Base-by-base conservation (phyloP, 2,888 invertebrate species). In the Tridacna crocea region DNA sequence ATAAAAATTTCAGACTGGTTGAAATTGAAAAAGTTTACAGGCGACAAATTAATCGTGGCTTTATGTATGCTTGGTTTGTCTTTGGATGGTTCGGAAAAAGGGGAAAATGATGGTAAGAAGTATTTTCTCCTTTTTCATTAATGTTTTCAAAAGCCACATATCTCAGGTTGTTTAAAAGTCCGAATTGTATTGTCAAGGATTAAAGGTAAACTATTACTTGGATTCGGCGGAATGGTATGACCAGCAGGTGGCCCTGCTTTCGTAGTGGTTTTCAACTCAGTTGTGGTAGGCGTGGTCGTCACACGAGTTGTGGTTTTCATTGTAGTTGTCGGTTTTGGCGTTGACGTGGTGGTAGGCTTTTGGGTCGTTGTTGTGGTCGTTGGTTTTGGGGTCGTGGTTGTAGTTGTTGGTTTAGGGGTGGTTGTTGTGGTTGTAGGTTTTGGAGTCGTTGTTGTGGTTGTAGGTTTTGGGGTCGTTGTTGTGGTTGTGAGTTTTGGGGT, bases 171-270 rank as follows among this genome's bases (percentile, higher is more conserved):
- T n/a, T n/a, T n/a, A n/a, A n/a, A n/a, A n/a, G n/a, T n/a, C n/a
- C n/a, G n/a, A n/a, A n/a, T n/a, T n/a, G n/a, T n/a, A n/a, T n/a
- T n/a, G n/a, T n/a, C n/a, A n/a, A n/a, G n/a, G n/a, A n/a, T n/a
- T 36, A 36, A 36, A 36, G 36, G 36, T 4, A 36, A 36, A 27
- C 26, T 46, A 24, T 47, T 68, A 68, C 68, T 68, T 68, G 68
- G 68, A n/a, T 68, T 68, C 19, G 68, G 68, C 19, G 68, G 46
- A 27, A 68, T 68, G 10, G 68, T 68, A 22, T 68, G 68, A 19
- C 68, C 68, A 15, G 68, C 68, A 13, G 68, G 68, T 0, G 68
- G 27, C 10, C 46, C 46, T 10, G 68, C 46, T 4, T 24, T 17
- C 22, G 68, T 68, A 0, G 68, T 68, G 22, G 68, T 68, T 47